A percentile compares a stretch with the other conserved stretches of the same genome.
phyloP scores from a whole-genome alignment of 1,140 invertebrate species.

The Chironomus tepperi region DNA sequence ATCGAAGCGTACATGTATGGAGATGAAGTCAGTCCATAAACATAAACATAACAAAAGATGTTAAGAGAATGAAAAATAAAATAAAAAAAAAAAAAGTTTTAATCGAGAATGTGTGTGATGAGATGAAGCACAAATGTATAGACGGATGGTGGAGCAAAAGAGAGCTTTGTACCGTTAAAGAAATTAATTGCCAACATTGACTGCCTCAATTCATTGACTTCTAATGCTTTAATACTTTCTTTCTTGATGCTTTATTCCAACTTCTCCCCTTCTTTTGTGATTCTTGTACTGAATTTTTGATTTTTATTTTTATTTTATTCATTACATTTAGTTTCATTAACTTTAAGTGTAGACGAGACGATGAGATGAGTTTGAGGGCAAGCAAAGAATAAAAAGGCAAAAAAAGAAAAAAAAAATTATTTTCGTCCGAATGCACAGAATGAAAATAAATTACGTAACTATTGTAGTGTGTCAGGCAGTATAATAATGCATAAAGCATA shows the following conservation, averaged over 20 bases:
- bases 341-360: neutral
- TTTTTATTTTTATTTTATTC: too few relatives aligned
- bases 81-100: neutral
- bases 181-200: slow-evolving; percentile 20
- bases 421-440: neutral
- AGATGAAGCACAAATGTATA: too few relatives aligned
- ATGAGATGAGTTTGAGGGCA: neutral
- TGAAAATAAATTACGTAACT: neutral
- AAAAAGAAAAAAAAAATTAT: neutral
- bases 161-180: neutral
- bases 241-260: neutral
- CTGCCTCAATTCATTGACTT: neutral
- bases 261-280: too few relatives aligned
- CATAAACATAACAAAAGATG: neutral
- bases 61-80: neutral
- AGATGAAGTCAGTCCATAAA: neutral
- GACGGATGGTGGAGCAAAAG: too few relatives aligned
- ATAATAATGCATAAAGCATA: neutral
- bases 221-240: neutral
- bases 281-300: too few relatives aligned
- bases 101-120: neutral
- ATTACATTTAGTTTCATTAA: neutral
- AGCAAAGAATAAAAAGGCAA: neutral
- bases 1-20: too few relatives aligned
- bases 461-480: neutral